Evolutionary conservation across 2,113 vertebrate species (phyloP).

Genomic region (Sinocyclocheilus maitianheensis): DNA sequence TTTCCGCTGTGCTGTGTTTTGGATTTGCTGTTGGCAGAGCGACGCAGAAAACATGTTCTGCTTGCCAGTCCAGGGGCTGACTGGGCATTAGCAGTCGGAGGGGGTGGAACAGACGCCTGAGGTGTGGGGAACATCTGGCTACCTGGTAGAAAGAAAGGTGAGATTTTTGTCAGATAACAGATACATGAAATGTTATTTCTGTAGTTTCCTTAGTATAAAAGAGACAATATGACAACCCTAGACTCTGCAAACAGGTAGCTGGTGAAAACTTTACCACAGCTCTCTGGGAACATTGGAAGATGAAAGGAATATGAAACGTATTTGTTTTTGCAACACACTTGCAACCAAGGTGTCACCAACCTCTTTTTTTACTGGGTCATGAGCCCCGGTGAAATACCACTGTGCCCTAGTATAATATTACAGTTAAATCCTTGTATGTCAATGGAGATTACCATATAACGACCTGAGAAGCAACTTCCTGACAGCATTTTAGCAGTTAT

Average conservation of each 20-base stretch:
- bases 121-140: conserved; percentile 68
- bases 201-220: not conserved
- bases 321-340: no score
- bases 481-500: no score
- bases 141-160: conserved; percentile 41
- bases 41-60: conserved; percentile 81
- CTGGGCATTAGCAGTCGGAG: conserved; percentile 45
- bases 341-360: no score
- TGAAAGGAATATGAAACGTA: not conserved
- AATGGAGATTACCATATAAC: no score
- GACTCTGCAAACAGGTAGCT: not conserved
- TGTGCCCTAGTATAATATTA: not conserved
- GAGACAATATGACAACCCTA: not conserved
- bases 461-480: no score
- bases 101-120: conserved; percentile 60
- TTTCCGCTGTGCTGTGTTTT: conserved; percentile 71
- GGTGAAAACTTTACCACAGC: not conserved
- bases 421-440: no score
- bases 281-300: not conserved
- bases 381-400: not conserved
- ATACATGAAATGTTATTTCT: not conserved
- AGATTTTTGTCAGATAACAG: not conserved
- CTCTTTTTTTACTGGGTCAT: not conserved
- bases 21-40: conserved; percentile 73
- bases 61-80: conserved; percentile 61